Conservation (phyloP, 2,888 invertebrate species). For the Eupithecia abbreviata region DNA sequence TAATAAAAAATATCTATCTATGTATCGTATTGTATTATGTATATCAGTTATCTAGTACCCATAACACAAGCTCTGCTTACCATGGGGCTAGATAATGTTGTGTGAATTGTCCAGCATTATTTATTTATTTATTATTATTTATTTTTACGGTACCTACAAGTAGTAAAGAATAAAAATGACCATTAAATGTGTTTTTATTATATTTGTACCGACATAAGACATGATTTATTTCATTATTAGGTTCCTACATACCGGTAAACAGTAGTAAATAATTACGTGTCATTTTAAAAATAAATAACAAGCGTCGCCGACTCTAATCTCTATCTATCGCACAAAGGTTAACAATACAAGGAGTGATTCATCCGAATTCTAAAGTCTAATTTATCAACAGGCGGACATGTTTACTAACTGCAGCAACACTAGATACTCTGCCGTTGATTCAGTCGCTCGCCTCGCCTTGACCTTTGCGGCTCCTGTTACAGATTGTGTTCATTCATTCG, state of each 20-base stretch:
- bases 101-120: no score
- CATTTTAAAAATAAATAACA: neutral
- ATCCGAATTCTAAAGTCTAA: constrained; percentile 38
- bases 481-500: constrained; percentile 49
- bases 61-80: no score
- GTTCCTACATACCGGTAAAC: neutral
- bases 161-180: no score
- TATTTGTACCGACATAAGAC: neutral
- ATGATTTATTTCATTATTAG: neutral
- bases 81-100: no score
- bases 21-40: no score
- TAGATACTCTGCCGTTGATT: constrained; percentile 37
- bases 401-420: constrained; percentile 35
- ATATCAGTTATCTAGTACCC: no score
- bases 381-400: constrained; percentile 36
- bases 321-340: neutral
- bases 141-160: no score
- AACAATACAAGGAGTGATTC: constrained; percentile 32
- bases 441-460: constrained; percentile 60
- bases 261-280: neutral
- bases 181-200: no score
- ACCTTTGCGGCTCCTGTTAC: constrained; percentile 63
- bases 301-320: neutral
- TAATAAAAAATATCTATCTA: no score
- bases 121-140: no score